phyloP scores from a whole-genome alignment of 1,140 invertebrate genomes.

The Zaprionus ghesquierei region DNA sequence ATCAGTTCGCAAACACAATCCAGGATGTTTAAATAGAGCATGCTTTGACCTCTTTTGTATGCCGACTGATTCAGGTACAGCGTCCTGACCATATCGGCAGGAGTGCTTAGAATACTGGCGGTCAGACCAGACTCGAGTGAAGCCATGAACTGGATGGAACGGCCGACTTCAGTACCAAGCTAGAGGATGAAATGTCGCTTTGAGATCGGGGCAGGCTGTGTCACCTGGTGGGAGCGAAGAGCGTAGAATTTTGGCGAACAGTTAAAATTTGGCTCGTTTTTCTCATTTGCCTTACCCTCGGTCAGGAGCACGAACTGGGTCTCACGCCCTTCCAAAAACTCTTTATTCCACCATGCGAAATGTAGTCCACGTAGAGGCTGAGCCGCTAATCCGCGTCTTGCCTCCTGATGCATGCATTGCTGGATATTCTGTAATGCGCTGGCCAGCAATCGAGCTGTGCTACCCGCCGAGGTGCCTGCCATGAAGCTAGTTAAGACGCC shows the following conservation, averaged over 20 bases:
- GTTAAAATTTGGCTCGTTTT: not conserved
- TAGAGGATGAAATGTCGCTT: not conserved
- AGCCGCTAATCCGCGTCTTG: not conserved
- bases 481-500: not conserved
- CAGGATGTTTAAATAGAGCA: not conserved
- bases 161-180: not conserved
- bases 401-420: conserved; percentile 12
- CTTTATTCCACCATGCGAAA: not conserved
- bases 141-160: conserved; percentile 1
- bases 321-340: conserved; percentile 16
- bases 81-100: conserved; percentile 19
- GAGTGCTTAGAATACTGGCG: conserved; percentile 1
- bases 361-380: not conserved
- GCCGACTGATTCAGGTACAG: conserved; percentile 19
- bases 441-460: conserved; percentile 3
- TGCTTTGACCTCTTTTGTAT: not conserved
- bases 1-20: conserved; percentile 6
- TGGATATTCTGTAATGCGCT: conserved; percentile 22
- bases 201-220: not conserved
- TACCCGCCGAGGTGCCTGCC: not conserved
- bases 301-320: conserved; percentile 2
- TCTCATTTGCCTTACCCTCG: not conserved
- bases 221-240: not conserved
- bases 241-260: not conserved
- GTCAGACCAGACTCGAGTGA: conserved; percentile 1